Conservation (phyloP, 2,113 vertebrate genomes). For the Charadrius vociferus region DNA sequence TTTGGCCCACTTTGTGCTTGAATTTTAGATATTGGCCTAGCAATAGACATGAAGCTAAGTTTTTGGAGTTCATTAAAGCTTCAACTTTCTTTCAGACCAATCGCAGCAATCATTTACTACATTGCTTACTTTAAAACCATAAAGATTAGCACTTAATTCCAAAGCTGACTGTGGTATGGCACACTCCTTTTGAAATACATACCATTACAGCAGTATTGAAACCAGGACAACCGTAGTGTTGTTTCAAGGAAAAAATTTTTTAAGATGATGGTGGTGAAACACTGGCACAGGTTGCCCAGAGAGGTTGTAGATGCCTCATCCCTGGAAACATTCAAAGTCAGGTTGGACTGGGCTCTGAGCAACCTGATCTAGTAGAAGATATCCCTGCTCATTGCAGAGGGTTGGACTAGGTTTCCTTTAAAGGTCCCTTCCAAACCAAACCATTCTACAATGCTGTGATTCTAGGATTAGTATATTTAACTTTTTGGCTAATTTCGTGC, state of each 20-base stretch:
- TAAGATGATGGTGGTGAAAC: background rate
- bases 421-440: background rate
- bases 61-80: background rate
- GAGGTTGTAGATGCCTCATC: background rate
- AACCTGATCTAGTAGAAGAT: background rate
- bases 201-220: background rate
- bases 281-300: background rate
- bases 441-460: background rate
- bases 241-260: background rate
- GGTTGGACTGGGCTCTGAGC: background rate
- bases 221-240: background rate
- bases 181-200: background rate
- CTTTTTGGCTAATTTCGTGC: background rate
- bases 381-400: background rate
- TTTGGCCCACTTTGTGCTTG: background rate
- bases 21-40: background rate
- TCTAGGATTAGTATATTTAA: background rate
- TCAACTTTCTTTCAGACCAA: background rate
- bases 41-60: background rate
- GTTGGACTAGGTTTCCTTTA: background rate
- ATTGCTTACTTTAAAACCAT: background rate
- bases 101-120: background rate
- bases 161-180: background rate
- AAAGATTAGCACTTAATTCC: background rate
- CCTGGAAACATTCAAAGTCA: background rate